phyloP scores from a whole-genome alignment of 1,140 invertebrate genomes.

The Drosophila azteca region DNA sequence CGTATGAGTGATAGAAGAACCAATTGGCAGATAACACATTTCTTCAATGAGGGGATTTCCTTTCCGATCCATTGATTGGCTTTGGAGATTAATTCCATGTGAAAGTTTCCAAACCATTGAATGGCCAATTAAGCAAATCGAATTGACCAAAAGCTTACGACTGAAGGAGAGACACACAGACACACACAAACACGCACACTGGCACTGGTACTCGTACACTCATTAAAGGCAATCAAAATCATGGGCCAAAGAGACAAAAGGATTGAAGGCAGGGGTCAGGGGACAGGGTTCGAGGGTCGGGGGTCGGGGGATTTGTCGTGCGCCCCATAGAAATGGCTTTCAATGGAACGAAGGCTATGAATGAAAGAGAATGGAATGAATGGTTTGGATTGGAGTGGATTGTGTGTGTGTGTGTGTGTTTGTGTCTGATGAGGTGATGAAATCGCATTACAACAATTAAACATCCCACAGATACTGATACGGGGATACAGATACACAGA shows the following conservation, averaged over 20 bases:
- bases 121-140: constrained; percentile 51
- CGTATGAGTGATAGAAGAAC: neutral
- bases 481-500: neutral
- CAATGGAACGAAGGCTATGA: neutral
- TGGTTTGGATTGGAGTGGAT: neutral
- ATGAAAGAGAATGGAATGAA: neutral
- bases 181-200: neutral
- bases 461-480: constrained; percentile 22
- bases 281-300: neutral
- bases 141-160: constrained; percentile 34
- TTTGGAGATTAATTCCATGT: constrained; percentile 4
- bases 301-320: no score
- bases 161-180: neutral
- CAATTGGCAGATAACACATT: constrained; percentile 7
- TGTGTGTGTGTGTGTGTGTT: neutral
- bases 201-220: no score
- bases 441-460: constrained; percentile 76
- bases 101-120: constrained; percentile 18
- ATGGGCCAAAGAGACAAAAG: constrained; percentile 19
- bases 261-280: neutral
- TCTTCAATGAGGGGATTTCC: neutral
- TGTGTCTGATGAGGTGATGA: constrained; percentile 43
- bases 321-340: no score
- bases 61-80: neutral
- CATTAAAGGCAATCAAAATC: constrained; percentile 45